Evolutionary conservation across 2,888 invertebrate species (phyloP).

Genomic region (Lacanobia wlatinum): DNA sequence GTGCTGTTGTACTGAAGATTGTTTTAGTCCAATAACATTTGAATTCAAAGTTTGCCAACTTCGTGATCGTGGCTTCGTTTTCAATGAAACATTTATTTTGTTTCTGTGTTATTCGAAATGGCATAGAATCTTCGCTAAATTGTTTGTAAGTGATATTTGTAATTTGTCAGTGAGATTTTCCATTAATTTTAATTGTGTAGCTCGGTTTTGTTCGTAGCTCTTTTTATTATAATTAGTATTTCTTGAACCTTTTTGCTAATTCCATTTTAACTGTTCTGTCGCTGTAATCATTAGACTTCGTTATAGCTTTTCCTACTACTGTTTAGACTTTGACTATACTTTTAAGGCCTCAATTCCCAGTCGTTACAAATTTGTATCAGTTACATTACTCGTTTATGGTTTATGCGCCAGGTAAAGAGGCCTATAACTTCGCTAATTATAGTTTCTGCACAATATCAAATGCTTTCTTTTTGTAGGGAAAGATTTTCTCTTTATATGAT

Average conservation of each 20-base stretch:
- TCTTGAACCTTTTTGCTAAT: neutral
- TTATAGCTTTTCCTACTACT: neutral
- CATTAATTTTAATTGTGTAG: conserved; percentile 19
- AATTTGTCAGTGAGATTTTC: conserved; percentile 33
- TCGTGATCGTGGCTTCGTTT: conserved; percentile 44
- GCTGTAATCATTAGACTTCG: neutral
- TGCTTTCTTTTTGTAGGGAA: too few relatives aligned
- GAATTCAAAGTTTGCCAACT: conserved; percentile 58
- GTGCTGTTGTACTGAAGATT: conserved; percentile 51
- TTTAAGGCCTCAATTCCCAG: too few relatives aligned
- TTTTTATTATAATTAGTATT: conserved; percentile 3
- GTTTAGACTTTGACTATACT: too few relatives aligned
- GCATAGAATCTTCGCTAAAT: conserved; percentile 43
- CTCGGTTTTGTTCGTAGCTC: neutral
- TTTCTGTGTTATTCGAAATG: conserved; percentile 48
- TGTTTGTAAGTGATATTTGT: conserved; percentile 57
- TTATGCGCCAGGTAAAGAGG: too few relatives aligned
- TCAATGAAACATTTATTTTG: conserved; percentile 56
- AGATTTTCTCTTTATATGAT: too few relatives aligned
- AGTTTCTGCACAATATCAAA: too few relatives aligned
- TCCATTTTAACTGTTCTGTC: neutral
- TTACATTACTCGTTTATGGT: too few relatives aligned
- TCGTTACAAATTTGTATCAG: too few relatives aligned
- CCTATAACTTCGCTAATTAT: too few relatives aligned
- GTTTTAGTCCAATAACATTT: conserved; percentile 65